Evolutionary conservation across 2,797 vertebrate species (phyloP).

Genomic region (Sebastiscus tertius): DNA sequence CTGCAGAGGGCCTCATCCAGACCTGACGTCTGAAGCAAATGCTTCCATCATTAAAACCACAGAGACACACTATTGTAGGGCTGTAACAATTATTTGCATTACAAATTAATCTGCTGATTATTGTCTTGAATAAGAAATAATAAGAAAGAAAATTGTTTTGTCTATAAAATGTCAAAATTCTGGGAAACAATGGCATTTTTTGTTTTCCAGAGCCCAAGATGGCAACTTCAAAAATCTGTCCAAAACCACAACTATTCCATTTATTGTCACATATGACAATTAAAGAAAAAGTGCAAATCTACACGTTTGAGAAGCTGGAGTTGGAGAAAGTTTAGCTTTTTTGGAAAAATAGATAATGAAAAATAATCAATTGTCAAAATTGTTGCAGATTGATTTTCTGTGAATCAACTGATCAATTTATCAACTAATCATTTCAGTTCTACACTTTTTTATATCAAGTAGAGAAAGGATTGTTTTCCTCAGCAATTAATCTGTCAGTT

Average conservation of each 20-base stretch:
- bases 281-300: background rate
- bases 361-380: background rate
- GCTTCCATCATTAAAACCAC: background rate
- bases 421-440: background rate
- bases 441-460: background rate
- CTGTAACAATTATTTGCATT: background rate
- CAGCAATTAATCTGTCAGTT: no score
- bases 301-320: background rate
- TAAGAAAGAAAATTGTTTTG: background rate
- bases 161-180: background rate
- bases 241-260: background rate
- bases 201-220: no score
- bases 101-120: background rate
- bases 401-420: background rate
- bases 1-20: slow-evolving; percentile 33
- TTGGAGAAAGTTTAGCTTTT: background rate
- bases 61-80: background rate
- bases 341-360: background rate
- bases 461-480: no score
- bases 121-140: background rate
- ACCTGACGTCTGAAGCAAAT: background rate
- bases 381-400: background rate
- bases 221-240: background rate
- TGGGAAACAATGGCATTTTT: background rate
- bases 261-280: background rate